Conservation (phyloP, 2,113 vertebrate genomes). For the Tetrax tetrax region DNA sequence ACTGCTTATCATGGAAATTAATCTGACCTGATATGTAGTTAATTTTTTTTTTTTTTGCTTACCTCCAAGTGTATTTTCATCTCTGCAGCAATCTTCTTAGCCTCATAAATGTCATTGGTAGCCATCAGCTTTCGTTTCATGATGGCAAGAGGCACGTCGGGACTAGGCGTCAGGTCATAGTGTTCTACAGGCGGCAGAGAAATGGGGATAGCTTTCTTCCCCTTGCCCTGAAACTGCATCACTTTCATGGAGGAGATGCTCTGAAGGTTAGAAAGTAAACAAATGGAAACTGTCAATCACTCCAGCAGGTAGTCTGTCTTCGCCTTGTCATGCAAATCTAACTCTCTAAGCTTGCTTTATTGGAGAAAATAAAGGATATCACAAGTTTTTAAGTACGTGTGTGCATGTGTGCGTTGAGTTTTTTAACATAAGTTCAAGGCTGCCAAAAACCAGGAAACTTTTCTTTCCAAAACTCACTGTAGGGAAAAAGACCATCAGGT, state of each 20-base stretch:
- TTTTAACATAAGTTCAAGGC: background rate
- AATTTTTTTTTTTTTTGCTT: background rate
- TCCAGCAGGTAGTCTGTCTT: background rate
- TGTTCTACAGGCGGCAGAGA: conserved; percentile 73
- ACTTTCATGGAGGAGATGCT: conserved; percentile 91
- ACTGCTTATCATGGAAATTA: background rate
- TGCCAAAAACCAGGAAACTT: background rate
- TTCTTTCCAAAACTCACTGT: background rate
- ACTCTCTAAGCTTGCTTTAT: background rate
- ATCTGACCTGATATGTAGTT: background rate
- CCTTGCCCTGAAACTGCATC: conserved; percentile 86
- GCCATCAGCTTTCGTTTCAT: conserved; percentile 90
- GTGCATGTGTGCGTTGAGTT: accelerated
- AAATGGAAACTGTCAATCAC: background rate
- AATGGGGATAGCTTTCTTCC: conserved; percentile 60
- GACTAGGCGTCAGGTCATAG: conserved; percentile 87
- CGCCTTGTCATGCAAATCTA: background rate
- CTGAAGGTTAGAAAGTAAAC: conserved; percentile 63
- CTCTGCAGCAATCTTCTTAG: conserved; percentile 73
- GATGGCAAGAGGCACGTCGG: conserved; percentile 90
- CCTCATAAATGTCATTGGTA: conserved; percentile 79
- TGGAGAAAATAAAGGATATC: background rate
- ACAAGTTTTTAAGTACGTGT: background rate
- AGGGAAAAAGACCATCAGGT: background rate
- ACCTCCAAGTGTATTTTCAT: conserved; percentile 85